These are phyloP conservation scores for Prosapia bicincta DNA, from an alignment of 2,888 invertebrate species.

Conservation along the genomic window DNA sequence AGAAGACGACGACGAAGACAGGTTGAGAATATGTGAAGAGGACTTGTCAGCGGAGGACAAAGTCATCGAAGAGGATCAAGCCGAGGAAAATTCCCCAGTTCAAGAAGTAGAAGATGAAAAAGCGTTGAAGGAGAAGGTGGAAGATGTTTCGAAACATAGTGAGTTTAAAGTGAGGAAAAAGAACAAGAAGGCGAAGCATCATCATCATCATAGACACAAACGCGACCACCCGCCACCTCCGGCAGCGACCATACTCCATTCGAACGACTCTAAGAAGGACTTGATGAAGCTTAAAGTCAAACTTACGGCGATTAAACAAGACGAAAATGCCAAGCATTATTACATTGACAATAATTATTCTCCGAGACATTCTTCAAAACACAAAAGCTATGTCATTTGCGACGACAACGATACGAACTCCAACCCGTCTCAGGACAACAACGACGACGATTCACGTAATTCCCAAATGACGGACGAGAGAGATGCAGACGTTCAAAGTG, in stretches of 20 bases:
- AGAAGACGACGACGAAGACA: slow-evolving; percentile 29
- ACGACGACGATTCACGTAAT: slow-evolving; percentile 16
- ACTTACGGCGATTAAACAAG: slow-evolving; percentile 34
- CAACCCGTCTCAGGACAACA: slow-evolving; percentile 11
- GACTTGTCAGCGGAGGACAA: slow-evolving; percentile 23
- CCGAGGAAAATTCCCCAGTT: slow-evolving; percentile 8
- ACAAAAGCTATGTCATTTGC: slow-evolving; percentile 16
- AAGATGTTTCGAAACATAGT: slow-evolving; percentile 25
- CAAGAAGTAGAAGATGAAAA: slow-evolving; percentile 25
- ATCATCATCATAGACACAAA: slow-evolving; percentile 39
- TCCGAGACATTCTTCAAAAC: slow-evolving; percentile 20
- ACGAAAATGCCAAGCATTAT: slow-evolving; percentile 30
- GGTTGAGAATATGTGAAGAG: slow-evolving; percentile 21
- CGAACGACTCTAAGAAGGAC: slow-evolving; percentile 36
- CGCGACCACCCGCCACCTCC: slow-evolving; percentile 36
- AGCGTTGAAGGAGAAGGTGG: slow-evolving; percentile 30
- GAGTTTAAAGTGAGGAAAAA: slow-evolving; percentile 36
- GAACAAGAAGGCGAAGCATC: slow-evolving; percentile 39
- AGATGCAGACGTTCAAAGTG: slow-evolving; percentile 11
- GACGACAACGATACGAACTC: slow-evolving; percentile 18
- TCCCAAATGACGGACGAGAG: slow-evolving; percentile 15
- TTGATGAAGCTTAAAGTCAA: slow-evolving; percentile 41
- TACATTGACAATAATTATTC: slow-evolving; percentile 24
- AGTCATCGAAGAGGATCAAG: slow-evolving; percentile 11
- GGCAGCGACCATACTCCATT: slow-evolving; percentile 39